Percentiles rank a stretch among this genome's conserved stretches.
Evolutionary conservation across 2,113 vertebrate genomes (phyloP).

Genomic region (Forbesichthys agassizii): DNA sequence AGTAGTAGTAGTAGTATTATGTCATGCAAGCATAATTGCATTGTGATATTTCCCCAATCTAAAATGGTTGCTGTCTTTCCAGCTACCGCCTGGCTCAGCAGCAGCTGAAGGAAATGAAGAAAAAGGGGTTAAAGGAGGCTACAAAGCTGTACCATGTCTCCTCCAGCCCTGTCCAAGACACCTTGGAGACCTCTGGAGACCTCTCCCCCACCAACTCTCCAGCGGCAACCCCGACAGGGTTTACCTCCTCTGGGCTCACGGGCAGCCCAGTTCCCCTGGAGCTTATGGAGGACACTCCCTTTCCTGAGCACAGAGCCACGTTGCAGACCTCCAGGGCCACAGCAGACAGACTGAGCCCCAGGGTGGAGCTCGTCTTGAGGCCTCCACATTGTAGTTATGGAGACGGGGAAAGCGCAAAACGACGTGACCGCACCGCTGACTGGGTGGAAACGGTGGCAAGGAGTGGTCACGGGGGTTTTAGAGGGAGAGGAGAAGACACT

Average conservation of each 20-base stretch:
- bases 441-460: slow-evolving; percentile 83
- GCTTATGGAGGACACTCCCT: slow-evolving; percentile 77
- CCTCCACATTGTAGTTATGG: slow-evolving; percentile 65
- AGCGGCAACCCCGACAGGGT: slow-evolving; percentile 55
- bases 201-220: slow-evolving; percentile 70
- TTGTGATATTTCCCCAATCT: neutral
- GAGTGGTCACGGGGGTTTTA: slow-evolving; percentile 49
- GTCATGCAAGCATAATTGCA: neutral
- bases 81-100: slow-evolving; percentile 92
- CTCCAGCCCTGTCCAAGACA: slow-evolving; percentile 89
- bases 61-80: neutral
- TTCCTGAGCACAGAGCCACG: slow-evolving; percentile 69
- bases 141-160: slow-evolving; percentile 95
- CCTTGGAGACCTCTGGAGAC: slow-evolving; percentile 70
- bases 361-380: slow-evolving; percentile 66
- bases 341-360: slow-evolving; percentile 71
- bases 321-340: slow-evolving; percentile 46
- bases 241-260: slow-evolving; percentile 39
- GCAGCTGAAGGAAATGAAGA: slow-evolving; percentile 98
- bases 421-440: slow-evolving; percentile 78
- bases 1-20: too few species aligned
- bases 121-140: slow-evolving; percentile 88
- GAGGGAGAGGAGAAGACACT: slow-evolving; percentile 30
- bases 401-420: slow-evolving; percentile 60
- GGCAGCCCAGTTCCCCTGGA: slow-evolving; percentile 55